Base-by-base conservation (phyloP, 2,113 vertebrate genomes). In the Riparia riparia region DNA sequence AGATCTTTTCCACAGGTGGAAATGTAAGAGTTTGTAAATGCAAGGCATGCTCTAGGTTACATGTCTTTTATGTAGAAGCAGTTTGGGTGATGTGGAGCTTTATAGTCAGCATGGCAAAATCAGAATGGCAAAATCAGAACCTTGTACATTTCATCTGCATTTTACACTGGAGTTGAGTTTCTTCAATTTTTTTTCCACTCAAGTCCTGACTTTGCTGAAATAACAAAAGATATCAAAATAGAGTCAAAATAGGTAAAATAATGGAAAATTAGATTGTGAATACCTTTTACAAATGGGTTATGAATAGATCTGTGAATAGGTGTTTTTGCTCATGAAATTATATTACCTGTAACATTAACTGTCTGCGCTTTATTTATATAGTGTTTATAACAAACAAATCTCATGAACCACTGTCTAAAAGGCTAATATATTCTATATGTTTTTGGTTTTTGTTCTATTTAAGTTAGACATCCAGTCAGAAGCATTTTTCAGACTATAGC, bases 1-100 rank as follows among this genome's bases (percentile, higher is more conserved):
- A 54, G 5, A 69, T 47, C 17, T 31, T 69, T 80, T 51, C n/a
- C 56, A 53, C 0, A 4, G 17, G 28, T 53, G 10, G 41, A 89
- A 85, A 53, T 32, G 6, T 17, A 86, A 56, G 19, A 17, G 5
- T 56, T 82, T 68, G 26, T 54, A 86, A 80, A 89, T 14, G 22
- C 37, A 91, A 72, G 31, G 31, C 50, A 61, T 0, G 0, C 24
- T 64, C 22, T 37, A 17, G 32, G 14, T 49, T 56, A 34, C 3
- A 9, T 1, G 1, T 72, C 17, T 29, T 64, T 20, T 39, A 37
- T 37, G 37, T 37, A 37, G 37, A 37, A 61, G 31, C 11, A 44
- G n/a, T 49, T 86, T 68, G 37, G 16, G 20, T 80, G 44, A 4
- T 44, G 14, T 47, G 44, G 14, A 72, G 34, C 8, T 89, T 77